Percentiles rank a stretch among this genome's conserved stretches.
Conservation (phyloP, 2,888 invertebrate genomes). For the Noctua janthe region DNA sequence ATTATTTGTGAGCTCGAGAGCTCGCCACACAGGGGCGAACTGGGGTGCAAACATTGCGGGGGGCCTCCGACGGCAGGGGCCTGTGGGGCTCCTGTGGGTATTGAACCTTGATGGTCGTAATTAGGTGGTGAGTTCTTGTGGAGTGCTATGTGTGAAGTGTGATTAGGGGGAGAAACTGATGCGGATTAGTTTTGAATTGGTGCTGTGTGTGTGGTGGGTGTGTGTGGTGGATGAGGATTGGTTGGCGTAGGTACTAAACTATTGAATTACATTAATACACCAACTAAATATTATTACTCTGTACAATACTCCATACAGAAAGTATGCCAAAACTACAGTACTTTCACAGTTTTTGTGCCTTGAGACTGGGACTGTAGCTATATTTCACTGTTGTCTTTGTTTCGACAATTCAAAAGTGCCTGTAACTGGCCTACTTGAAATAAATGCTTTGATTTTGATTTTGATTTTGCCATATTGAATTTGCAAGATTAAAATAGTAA, state of each 20-base stretch:
- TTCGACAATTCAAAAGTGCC: too few relatives aligned
- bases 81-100: slow-evolving; percentile 55
- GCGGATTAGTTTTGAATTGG: slow-evolving; percentile 41
- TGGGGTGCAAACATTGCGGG: slow-evolving; percentile 45
- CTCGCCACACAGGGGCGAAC: slow-evolving; percentile 67
- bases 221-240: too few relatives aligned
- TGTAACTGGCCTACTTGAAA: too few relatives aligned
- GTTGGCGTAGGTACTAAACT: background rate
- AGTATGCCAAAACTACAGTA: too few relatives aligned
- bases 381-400: too few relatives aligned
- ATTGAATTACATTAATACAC: background rate
- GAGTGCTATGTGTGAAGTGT: slow-evolving; percentile 33
- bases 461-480: too few relatives aligned
- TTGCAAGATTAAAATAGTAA: background rate
- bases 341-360: too few relatives aligned
- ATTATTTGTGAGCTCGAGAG: slow-evolving; percentile 74
- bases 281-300: background rate
- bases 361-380: too few relatives aligned
- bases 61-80: slow-evolving; percentile 31
- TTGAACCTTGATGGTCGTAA: slow-evolving; percentile 52
- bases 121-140: slow-evolving; percentile 49
- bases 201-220: background rate
- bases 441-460: too few relatives aligned
- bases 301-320: background rate
- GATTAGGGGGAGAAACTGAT: slow-evolving; percentile 24